A percentile compares a stretch with the other conserved stretches of the same genome.
Conservation (phyloP, 2,888 invertebrate genomes). For the Seladonia tumulorum region DNA sequence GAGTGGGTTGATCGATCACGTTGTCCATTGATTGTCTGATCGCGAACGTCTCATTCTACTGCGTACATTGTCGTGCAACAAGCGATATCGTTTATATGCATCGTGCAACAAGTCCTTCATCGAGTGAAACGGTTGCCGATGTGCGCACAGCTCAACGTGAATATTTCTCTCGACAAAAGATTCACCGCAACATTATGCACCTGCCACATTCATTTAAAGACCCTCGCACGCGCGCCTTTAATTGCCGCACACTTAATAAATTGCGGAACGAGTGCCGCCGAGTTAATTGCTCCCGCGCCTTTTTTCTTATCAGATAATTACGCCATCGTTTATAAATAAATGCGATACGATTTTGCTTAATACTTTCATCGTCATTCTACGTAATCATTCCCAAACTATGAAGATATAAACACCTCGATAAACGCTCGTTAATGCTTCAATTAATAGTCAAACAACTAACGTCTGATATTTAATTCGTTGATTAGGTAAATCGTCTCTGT, state of each 20-base stretch:
- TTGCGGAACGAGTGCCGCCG: not conserved
- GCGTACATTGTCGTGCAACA: conserved; percentile 12
- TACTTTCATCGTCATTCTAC: not conserved
- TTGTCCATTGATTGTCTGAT: not conserved
- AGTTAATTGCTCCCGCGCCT: not conserved
- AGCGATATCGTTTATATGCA: conserved; percentile 38
- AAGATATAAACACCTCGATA: not conserved
- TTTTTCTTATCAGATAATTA: not conserved
- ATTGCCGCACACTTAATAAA: not conserved
- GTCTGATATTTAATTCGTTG: not conserved
- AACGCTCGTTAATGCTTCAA: not conserved
- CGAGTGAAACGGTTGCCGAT: not conserved
- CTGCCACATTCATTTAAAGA: conserved; percentile 34
- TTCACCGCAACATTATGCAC: not conserved
- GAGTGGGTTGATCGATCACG: not conserved
- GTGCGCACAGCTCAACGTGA: not conserved
- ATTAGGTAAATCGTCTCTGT: not conserved
- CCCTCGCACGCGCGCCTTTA: not conserved
- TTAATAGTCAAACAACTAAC: not conserved
- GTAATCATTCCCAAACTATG: not conserved
- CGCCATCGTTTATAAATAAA: not conserved
- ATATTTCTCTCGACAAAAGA: conserved; percentile 3
- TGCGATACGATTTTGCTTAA: not conserved
- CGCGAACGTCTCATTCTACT: not conserved
- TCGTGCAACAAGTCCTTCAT: conserved; percentile 46